A percentile compares a stretch with the other conserved stretches of the same genome.
Conservation (phyloP, 2,113 vertebrate genomes). For the Montifringilla adamsi region DNA sequence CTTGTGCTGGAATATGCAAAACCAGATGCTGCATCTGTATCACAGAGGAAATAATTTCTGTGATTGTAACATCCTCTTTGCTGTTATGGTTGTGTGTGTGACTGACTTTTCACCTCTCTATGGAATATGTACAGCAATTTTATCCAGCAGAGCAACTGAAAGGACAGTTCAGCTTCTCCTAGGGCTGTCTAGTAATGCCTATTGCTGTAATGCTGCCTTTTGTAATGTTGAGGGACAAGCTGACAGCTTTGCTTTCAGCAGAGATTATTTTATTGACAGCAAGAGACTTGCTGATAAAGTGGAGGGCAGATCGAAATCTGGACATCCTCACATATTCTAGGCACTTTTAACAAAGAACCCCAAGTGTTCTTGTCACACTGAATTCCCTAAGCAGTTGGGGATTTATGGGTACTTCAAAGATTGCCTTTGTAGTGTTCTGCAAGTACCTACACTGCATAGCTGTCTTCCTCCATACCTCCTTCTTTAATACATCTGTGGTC, state of each 20-base stretch:
- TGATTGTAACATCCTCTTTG: neutral
- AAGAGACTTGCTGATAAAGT: neutral
- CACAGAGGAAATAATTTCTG: neutral
- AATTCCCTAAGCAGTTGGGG: neutral
- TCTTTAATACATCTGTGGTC: neutral
- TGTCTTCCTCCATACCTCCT: neutral
- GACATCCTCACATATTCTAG: neutral
- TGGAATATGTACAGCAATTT: neutral
- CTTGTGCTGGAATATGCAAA: neutral
- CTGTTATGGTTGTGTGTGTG: neutral
- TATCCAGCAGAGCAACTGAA: neutral
- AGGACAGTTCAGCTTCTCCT: neutral
- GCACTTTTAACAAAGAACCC: neutral
- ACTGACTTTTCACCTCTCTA: neutral
- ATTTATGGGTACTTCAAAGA: neutral
- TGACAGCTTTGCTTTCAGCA: neutral
- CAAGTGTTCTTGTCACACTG: neutral
- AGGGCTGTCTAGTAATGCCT: neutral
- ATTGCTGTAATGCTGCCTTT: neutral
- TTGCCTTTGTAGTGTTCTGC: neutral
- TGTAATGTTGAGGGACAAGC: neutral
- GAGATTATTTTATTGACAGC: neutral
- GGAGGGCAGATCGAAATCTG: neutral
- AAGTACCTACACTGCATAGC: neutral
- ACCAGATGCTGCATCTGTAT: neutral